Evolutionary conservation across 2,888 invertebrate genomes (phyloP), one percentile per base, ranked within the genome.

Genomic region (Leptinotarsa peninsularis): DNA sequence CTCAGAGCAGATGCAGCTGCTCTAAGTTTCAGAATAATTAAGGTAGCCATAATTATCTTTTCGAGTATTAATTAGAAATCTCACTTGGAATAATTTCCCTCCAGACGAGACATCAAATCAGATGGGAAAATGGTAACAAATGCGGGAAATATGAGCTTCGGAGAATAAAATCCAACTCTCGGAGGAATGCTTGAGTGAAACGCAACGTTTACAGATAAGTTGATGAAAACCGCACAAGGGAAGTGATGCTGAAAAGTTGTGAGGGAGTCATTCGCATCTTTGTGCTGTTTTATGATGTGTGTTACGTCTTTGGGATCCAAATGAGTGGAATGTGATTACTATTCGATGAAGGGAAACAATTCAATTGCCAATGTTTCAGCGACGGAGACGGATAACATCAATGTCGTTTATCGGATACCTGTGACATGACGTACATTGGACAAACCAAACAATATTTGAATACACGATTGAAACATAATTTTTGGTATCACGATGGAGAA

Each of bases 21-120:
- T 49, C 49, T 21, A n/a, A 58, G 70, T 49, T 70, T 70, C 70
- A 33, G 58, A 58, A 70, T 60, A 70, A 70, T 70, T 49, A 70
- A 70, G 70, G 60, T 70, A 58, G 58, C 27, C 33, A 70, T 58
- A 70, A 70, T 70, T 58, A 70, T 60, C 70, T 66, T 66, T 70
- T 70, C 60, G 74, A 73, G 33, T 69, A 74, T 66, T 56, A 74
- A 74, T 74, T 74, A 68, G 67, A 27, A 52, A 43, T 50, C 23
- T 27, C 50, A 73, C 67, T 68, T 63, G 49, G 58, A 50, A 74
- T 74, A 70, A 74, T 66, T 70, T 69, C 69, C 70, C 74, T 56
- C 70, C 43, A 74, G 74, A 74, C 74, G 74, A 74, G 68, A 66
- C 56, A 50, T 68, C 27, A 54, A 63, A 63, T 63, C 63, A 63